Evolutionary conservation across 2,113 vertebrate species (phyloP), one percentile per base, ranked within the genome.

Genomic region (Hirundichthys speculiger): DNA sequence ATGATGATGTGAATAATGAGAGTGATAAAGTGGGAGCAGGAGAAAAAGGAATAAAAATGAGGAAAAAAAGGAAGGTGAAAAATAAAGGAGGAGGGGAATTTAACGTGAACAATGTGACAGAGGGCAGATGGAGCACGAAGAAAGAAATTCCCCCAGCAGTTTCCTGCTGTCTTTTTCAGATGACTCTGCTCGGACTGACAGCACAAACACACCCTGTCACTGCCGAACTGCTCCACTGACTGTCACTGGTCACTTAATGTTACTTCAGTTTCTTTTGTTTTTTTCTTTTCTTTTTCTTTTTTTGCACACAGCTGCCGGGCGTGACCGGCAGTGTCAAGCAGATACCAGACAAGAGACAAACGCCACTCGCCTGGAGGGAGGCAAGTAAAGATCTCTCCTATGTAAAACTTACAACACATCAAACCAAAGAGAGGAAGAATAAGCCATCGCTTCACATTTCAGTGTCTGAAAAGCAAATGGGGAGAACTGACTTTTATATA

Each of bases 121-220:
- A 54, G 57, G 72, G 71, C 69, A 83, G 69, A 73, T 25, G 46
- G 75, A 54, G 63, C 63, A 69, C 46, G 47, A 47, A 71, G 58
- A 67, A 75, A 66, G 61, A 85, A 64, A 64, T 74, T 68, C 70
- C 34, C 67, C 82, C 82, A 53, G 64, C 0, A 63, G 68, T 65
- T 67, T 73, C 62, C 58, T 0, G 25, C 65, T 76, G 85, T 78
- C 88, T 79, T 75, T 69, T 88, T 70, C 41, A 64, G 48, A 84
- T 76, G 42, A 73, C 69, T 72, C 43, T 56, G 65, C 53, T 75
- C 21, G 54, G 14, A 6, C 48, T 57, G 42, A 78, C 61, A 61
- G 69, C 72, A 82, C 56, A 68, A 55, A 66, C 56, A 68, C 57
- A 55, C 27, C 5, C 30, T 59, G 66, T 75, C 63, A 69, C 49